Base-by-base conservation (phyloP, 2,797 vertebrate genomes). In the Micrastur ruficollis region DNA sequence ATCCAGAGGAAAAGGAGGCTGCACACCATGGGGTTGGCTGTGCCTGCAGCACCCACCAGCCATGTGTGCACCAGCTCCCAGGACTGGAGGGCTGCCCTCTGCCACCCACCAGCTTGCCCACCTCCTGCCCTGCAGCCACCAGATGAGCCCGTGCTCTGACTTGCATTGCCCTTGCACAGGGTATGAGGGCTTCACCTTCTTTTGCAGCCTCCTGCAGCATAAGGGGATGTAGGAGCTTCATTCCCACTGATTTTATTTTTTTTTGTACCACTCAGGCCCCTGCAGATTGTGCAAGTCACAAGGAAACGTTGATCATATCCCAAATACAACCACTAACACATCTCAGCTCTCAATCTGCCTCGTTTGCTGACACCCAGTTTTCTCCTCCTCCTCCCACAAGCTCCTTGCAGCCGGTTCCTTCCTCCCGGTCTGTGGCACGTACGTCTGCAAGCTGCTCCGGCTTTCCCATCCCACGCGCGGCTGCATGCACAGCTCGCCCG, bases 281-380 rank as follows among this genome's bases (percentile, higher is more conserved):
- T 89, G 72, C 92, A 78, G 71, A 94, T 86, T 91, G 90, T 75
- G 61, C 87, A 8, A 95, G 94, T 94, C 93, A 86, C 96, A 88
- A 89, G 95, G 86, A 86, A 95, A 55, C 3, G 29, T 27, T 96
- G 93, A 82, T 92, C 74, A 72, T 5, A 87, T 76, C 90, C 84
- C 92, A 83, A 83, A 85, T 38, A 73, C 94, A 73, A 42, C 83
- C 59, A 47, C 49, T 71, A 70, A 38, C 81, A 81, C 47, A 20
- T 92, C 90, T 92, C 93, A 74, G 90, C 89, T 95, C 79, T 71
- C 90, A 94, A 89, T 93, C 92, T 90, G 91, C 94, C 89, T 96
- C 66, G 2, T 62, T 95, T 83, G 81, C 94, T 93, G 91, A 93
- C 96, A 95, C 88, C 52, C 81, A 18, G 71, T 23, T 95, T 86